Conservation (phyloP, 37 sponge, comb jelly and placozoan species). For the Chondrosia reniformis region DNA sequence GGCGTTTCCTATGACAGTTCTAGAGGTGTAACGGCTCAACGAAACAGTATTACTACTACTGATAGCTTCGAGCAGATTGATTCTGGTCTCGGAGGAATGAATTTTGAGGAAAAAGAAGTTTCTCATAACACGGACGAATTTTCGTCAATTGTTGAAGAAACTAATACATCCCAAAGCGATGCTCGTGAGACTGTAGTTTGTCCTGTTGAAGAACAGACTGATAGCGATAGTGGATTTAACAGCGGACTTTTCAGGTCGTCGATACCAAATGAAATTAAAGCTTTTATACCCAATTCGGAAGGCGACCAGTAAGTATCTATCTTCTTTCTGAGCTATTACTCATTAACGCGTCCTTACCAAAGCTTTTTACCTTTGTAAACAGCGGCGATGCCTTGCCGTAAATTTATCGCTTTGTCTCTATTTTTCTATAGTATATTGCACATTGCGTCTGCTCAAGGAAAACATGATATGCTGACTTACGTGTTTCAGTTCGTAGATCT, state of each 20-base stretch:
- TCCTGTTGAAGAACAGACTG: background rate
- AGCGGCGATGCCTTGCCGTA: too few relatives aligned
- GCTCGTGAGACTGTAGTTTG: background rate
- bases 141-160: too few relatives aligned
- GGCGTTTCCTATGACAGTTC: too few relatives aligned
- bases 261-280: slow-evolving; percentile 30
- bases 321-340: background rate
- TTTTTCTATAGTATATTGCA: slow-evolving; percentile 58
- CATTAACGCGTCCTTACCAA: background rate
- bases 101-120: too few relatives aligned
- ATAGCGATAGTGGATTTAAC: background rate
- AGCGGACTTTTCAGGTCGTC: background rate
- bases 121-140: too few relatives aligned
- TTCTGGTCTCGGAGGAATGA: too few relatives aligned
- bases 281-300: slow-evolving; percentile 58
- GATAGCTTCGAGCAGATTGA: too few relatives aligned
- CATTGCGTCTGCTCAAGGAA: slow-evolving; percentile 60
- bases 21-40: too few relatives aligned
- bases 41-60: too few relatives aligned
- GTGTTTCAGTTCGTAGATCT: slow-evolving; percentile 32
- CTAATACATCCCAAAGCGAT: background rate
- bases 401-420: background rate
- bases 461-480: slow-evolving; percentile 24
- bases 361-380: background rate
- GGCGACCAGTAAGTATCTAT: slow-evolving; percentile 91